These are phyloP conservation scores for Drosophila busckii DNA, from an alignment of 1,140 invertebrate species.

Conservation along the genomic window DNA sequence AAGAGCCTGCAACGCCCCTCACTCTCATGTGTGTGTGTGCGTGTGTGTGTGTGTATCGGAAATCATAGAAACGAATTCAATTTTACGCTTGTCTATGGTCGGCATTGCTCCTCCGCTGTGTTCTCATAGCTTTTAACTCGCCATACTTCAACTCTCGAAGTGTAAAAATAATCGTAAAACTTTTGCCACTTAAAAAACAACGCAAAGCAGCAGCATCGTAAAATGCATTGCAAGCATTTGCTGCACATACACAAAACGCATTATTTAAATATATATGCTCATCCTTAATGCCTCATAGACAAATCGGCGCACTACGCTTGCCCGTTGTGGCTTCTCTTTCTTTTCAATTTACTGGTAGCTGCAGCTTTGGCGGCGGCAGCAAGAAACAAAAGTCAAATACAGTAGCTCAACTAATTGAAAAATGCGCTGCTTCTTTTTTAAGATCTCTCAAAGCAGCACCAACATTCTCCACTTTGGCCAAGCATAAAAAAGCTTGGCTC, in stretches of 20 bases:
- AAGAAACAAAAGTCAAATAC: constrained; percentile 55
- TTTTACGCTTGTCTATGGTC: constrained; percentile 67
- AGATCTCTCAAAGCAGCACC: too few species aligned
- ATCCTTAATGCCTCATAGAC: too few species aligned
- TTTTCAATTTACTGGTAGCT: not conserved
- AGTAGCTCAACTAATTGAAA: constrained; percentile 77
- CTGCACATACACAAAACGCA: constrained; percentile 47
- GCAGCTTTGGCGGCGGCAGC: constrained; percentile 19
- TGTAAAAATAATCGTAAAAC: constrained; percentile 68
- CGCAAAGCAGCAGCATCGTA: constrained; percentile 23
- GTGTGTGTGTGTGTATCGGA: too few species aligned
- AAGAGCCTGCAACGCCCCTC: constrained; percentile 45
- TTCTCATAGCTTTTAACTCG: constrained; percentile 28
- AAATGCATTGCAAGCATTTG: constrained; percentile 53
- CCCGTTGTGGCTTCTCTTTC: too few species aligned
- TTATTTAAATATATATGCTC: too few species aligned
- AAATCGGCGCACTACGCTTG: too few species aligned
- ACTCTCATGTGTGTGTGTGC: constrained; percentile 26
- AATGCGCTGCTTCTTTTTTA: too few species aligned
- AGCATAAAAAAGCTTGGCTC: too few species aligned
- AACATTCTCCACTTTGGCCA: too few species aligned
- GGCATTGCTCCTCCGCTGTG: not conserved
- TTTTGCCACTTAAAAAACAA: constrained; percentile 17
- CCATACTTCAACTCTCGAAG: constrained; percentile 31
- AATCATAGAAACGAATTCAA: constrained; percentile 65